Percentiles rank a stretch among this genome's conserved stretches.
These are phyloP conservation scores for Dallia pectoralis DNA, from an alignment of 2,797 vertebrate species.

Conservation along the genomic window DNA sequence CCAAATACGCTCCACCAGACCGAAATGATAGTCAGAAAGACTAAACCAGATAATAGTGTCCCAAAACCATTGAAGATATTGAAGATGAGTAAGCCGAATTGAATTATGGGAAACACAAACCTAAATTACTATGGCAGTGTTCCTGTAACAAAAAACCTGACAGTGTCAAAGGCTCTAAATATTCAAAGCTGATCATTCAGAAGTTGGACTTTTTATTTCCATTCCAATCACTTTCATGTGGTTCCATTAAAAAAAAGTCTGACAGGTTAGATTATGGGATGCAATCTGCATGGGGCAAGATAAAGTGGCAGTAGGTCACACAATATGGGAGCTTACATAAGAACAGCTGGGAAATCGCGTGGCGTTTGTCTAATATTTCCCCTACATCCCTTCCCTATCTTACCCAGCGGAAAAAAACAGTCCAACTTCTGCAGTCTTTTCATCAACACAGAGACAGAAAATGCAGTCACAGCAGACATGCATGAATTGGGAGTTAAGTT, in stretches of 20 bases:
- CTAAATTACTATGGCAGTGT: conserved; percentile 19
- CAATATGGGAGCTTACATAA: conserved; percentile 70
- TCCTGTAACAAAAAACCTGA: conserved; percentile 12
- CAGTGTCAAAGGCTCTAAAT: conserved; percentile 45
- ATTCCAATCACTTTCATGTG: conserved; percentile 53
- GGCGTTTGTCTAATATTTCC: conserved; percentile 21
- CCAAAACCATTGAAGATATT: conserved; percentile 38
- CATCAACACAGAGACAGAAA: conserved; percentile 46
- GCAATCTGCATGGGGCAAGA: conserved; percentile 62
- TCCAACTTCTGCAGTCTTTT: conserved; percentile 43
- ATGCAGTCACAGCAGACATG: conserved; percentile 26
- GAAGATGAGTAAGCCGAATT: conserved; percentile 28
- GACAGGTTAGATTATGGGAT: conserved; percentile 71
- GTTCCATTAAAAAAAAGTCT: conserved; percentile 70
- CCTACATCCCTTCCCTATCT: not conserved
- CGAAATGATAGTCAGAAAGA: conserved; percentile 46
- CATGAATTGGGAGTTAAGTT: conserved; percentile 1
- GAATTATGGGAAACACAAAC: conserved; percentile 17
- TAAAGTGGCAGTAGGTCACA: conserved; percentile 65
- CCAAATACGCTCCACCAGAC: conserved; percentile 16
- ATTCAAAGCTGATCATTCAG: conserved; percentile 39
- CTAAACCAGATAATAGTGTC: conserved; percentile 31
- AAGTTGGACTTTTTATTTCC: conserved; percentile 51
- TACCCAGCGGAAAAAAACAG: conserved; percentile 43
- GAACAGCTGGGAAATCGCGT: conserved; percentile 28